phyloP scores from a whole-genome alignment of 2,797 vertebrate genomes.

The Ceryle rudis region DNA sequence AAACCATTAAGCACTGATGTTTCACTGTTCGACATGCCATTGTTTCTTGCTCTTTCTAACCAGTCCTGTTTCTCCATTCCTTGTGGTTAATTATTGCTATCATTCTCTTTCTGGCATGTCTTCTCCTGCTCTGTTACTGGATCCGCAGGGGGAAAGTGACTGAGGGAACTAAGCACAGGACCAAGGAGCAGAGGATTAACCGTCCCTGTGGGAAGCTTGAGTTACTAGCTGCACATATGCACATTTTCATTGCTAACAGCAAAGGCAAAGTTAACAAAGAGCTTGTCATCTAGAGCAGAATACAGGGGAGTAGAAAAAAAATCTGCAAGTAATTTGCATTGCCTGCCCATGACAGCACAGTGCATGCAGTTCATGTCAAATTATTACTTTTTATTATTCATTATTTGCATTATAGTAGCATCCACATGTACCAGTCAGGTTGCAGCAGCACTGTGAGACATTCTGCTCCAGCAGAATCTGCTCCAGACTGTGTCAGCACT shows the following conservation, averaged over 20 bases:
- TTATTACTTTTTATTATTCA: constrained; percentile 47
- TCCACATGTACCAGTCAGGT: neutral
- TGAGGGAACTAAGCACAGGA: constrained; percentile 75
- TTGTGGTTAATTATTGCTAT: constrained; percentile 76
- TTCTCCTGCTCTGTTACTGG: constrained; percentile 70
- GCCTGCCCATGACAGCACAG: neutral
- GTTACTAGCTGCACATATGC: constrained; percentile 80
- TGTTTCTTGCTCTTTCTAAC: constrained; percentile 72
- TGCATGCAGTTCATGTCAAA: neutral
- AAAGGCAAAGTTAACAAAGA: constrained; percentile 56
- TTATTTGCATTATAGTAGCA: neutral
- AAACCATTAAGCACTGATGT: constrained; percentile 51
- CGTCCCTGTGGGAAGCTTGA: constrained; percentile 82
- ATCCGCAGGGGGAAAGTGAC: constrained; percentile 65
- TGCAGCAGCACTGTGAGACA: neutral
- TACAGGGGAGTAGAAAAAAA: neutral
- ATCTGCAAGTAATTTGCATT: constrained; percentile 2
- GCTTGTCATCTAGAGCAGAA: constrained; percentile 49
- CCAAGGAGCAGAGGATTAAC: constrained; percentile 83
- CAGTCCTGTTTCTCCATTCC: constrained; percentile 70
- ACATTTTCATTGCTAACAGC: constrained; percentile 53
- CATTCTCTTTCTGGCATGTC: constrained; percentile 59
- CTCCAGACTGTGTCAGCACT: neutral
- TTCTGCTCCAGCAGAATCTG: neutral
- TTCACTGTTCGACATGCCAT: constrained; percentile 71